phyloP scores from a whole-genome alignment of 2,797 vertebrate genomes.

The Alcedo atthis region DNA sequence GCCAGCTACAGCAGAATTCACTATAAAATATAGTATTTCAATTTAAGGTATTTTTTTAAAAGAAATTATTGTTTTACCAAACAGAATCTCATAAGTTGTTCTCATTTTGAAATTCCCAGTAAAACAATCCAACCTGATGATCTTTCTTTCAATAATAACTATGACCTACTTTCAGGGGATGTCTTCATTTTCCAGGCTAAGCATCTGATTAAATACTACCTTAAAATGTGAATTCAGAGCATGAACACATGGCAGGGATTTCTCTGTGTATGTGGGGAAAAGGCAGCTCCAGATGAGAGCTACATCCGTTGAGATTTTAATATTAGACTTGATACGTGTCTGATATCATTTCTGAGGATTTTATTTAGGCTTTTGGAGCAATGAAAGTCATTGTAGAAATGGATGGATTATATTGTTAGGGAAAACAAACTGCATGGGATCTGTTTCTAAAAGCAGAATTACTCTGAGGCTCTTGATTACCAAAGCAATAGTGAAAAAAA shows the following conservation, averaged over 20 bases:
- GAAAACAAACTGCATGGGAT: neutral
- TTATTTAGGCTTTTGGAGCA: neutral
- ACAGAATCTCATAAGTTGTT: neutral
- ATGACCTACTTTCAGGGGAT: constrained; percentile 33
- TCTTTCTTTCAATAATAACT: neutral
- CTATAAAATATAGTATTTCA: neutral
- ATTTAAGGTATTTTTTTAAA: neutral
- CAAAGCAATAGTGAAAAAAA: neutral
- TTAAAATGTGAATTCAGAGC: constrained; percentile 1
- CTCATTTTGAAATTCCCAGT: neutral
- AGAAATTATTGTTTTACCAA: neutral
- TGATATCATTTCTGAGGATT: neutral
- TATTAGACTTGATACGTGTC: neutral
- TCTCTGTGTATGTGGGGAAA: neutral
- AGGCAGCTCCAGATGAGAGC: neutral
- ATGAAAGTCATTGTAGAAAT: neutral
- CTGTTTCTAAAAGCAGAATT: neutral
- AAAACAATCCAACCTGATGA: neutral
- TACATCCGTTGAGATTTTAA: neutral
- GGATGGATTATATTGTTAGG: neutral
- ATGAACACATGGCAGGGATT: neutral
- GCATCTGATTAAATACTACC: constrained; percentile 27
- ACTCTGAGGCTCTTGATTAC: neutral
- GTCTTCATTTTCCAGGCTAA: constrained; percentile 11
- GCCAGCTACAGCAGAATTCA: neutral